A percentile compares a stretch with the other conserved stretches of the same genome.
Evolutionary conservation across 2,113 vertebrate genomes (phyloP).

Genomic region (Microcebus murinus): DNA sequence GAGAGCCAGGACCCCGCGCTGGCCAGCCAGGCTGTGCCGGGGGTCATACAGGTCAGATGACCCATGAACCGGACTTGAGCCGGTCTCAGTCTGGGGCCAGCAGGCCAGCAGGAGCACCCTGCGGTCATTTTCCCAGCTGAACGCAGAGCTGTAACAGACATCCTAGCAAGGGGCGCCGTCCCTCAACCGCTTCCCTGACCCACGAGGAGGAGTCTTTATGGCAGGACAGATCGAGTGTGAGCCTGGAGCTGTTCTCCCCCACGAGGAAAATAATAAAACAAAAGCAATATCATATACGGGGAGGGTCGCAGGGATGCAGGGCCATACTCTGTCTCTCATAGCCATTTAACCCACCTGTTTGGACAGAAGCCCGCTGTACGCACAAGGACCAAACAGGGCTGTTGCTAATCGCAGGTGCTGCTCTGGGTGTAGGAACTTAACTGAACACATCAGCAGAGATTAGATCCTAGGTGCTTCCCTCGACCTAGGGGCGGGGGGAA

Average conservation of each 20-base stretch:
- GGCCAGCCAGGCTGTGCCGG: accelerated
- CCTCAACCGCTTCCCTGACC: too few species aligned
- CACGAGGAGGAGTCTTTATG: neutral
- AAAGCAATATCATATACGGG: accelerated
- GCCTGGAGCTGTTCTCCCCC: neutral
- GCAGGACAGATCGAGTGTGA: neutral
- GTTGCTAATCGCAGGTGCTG: neutral
- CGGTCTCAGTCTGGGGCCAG: neutral
- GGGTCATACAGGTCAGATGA: neutral
- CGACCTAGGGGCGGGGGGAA: neutral
- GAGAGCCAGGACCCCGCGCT: too few species aligned
- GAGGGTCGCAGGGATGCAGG: accelerated
- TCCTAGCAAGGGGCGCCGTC: accelerated
- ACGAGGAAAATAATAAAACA: neutral
- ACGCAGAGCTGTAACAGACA: neutral
- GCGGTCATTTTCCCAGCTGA: too few species aligned
- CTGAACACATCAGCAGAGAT: neutral
- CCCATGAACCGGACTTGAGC: accelerated
- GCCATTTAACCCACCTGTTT: accelerated
- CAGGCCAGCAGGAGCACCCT: neutral
- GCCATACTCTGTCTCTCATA: accelerated
- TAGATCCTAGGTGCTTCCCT: accelerated
- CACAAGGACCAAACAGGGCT: accelerated
- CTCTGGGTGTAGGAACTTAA: accelerated
- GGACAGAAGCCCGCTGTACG: neutral